Evolutionary conservation across 2,888 invertebrate species (phyloP), one percentile per base, ranked within the genome.

Genomic region (Hoplodrina blanda): DNA sequence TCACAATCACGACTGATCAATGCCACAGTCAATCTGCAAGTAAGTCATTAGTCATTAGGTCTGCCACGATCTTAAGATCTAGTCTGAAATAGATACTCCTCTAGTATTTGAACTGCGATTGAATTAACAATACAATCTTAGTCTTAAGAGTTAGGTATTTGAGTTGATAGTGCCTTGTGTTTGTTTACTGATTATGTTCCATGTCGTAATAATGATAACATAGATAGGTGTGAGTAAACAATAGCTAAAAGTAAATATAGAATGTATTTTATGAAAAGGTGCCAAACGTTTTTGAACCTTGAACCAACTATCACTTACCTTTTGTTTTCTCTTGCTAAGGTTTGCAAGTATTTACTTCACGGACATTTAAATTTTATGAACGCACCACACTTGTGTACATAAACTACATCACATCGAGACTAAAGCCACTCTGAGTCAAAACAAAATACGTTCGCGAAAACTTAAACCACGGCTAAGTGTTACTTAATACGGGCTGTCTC

Each of bases 91-190:
- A 46, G 46, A 46, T 5, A 46, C 41, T 11, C 41, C 20, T 62
- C 8, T 7, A 41, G 46, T 75, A 30, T 60, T 77, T 77, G 56
- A 49, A 52, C 46, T 33, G 17, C 11, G 71, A 77, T 69, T 69
- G 54, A 53, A 54, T 66, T 13, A 54, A 54, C n/a, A 53, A 65
- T 59, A 25, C 17, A 5, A 50, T 49, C 17, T 3, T 25, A 67
- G 17, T 46, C 65, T 54, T 49, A 25, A 4, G 49, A 20, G 54
- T 49, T 55, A 30, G 2, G 13, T 57, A 20, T 20, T 57, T 57
- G n/a, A 52, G 37, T 37, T 46, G 17, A 56, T 8, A 55, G 8
- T 20, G 30, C 13, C 0, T 44, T 55, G 1, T 71, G 19, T 60
- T 75, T 33, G 44, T 54, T 50, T 7, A 49, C 10, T 33, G 17